phyloP scores from a whole-genome alignment of 2,797 vertebrate species.

The Gymnoscopelus microlampas region DNA sequence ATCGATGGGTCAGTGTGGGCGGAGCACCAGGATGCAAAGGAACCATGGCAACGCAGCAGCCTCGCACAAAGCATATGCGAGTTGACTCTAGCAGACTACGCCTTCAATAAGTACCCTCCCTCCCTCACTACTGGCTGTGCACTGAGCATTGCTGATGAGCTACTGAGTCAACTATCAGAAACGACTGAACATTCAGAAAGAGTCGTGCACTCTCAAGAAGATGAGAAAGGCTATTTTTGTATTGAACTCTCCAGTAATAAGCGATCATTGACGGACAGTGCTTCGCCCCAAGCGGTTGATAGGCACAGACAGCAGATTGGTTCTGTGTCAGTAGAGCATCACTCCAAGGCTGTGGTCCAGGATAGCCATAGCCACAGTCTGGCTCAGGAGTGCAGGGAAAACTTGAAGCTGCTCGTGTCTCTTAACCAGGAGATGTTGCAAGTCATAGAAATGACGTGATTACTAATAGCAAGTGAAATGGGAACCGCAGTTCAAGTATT shows the following conservation, averaged over 20 bases:
- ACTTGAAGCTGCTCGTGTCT: constrained; percentile 86
- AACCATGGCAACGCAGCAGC: constrained; percentile 55
- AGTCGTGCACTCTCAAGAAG: too few species aligned
- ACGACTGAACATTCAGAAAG: too few species aligned
- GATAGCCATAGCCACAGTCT: constrained; percentile 54
- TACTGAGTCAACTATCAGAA: constrained; percentile 58
- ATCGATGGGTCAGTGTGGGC: neutral
- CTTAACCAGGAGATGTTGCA: constrained; percentile 84
- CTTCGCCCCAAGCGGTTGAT: constrained; percentile 4
- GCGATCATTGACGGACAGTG: neutral
- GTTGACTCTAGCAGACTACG: constrained; percentile 92
- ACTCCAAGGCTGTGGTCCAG: constrained; percentile 1
- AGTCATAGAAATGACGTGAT: constrained; percentile 62
- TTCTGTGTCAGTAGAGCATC: neutral
- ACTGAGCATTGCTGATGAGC: constrained; percentile 81
- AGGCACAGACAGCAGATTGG: neutral
- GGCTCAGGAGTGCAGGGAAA: constrained; percentile 83
- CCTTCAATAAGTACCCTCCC: constrained; percentile 87
- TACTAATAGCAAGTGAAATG: neutral
- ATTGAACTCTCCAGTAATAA: constrained; percentile 11
- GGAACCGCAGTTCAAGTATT: neutral
- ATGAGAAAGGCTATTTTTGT: too few species aligned
- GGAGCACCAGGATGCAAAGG: constrained; percentile 7
- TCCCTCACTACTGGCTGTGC: constrained; percentile 88
- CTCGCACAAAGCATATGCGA: constrained; percentile 86